Base-by-base conservation (phyloP, 2,888 invertebrate species). In the Himalopsyche kuldschensis region DNA sequence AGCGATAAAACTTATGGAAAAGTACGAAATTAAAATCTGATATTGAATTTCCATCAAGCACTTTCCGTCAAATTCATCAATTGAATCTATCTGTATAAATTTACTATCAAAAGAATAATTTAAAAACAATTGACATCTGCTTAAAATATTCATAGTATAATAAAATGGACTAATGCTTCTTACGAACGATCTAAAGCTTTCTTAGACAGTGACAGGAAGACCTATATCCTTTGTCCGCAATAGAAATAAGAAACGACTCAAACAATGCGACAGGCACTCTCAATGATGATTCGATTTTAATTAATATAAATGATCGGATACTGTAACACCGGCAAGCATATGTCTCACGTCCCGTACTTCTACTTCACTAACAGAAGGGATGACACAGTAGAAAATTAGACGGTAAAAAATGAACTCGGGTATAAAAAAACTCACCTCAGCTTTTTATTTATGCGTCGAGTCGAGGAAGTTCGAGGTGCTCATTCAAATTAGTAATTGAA, bases 201-300 rank as follows among this genome's bases (percentile, higher is more conserved):
- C 55, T 10, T 55, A 55, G 24, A 55, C 15, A 55, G 55, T 55
- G 55, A 55, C 55, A 20, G 55, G 55, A 55, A 55, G 55, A 55
- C 55, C 55, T 55, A 20, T n/a, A 55, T 20, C 24, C 55, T n/a
- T 55, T 55, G 55, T 55, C 55, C 55, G 8, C 55, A 55, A 55
- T 55, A 55, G 20, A 55, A 55, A 55, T 55, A 55, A 55, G 55
- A 55, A 55, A 24, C 24, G 55, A 20, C 24, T 55, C 55, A 55
- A 55, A 55, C 55, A 55, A 55, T 20, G 24, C 41, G 30, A 17
- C 48, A 47, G 30, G 63, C 77, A 31, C 55, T 63, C 30, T 27
- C 78, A 55, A 84, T 46, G 84, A 76, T 85, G 85, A 85, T 85
- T 84, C 84, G 84, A 80, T 85, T 85, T 85, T 85, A 85, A 85